Conservation (phyloP, 1,140 invertebrate genomes). For the Cydia pomonella region DNA sequence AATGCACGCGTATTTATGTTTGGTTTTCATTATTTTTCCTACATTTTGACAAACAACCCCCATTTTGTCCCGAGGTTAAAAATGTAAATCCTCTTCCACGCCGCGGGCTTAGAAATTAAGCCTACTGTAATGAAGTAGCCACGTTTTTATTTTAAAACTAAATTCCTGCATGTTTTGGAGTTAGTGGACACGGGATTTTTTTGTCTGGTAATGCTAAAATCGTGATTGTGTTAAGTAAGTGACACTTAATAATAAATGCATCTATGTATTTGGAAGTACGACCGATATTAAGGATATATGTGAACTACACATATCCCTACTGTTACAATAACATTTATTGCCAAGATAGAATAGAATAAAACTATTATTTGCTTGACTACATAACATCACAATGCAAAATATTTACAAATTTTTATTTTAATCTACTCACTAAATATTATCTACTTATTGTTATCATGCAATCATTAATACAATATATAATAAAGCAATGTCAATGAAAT, state of each 20-base stretch:
- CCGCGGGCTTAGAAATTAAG: conserved; percentile 62
- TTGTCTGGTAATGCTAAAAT: neutral
- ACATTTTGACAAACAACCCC: conserved; percentile 38
- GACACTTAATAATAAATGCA: neutral
- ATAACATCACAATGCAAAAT: no score
- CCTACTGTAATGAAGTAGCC: conserved; percentile 69
- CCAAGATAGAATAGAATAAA: no score
- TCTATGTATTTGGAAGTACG: neutral
- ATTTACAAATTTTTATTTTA: no score
- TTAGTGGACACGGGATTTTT: neutral
- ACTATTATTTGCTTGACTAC: no score
- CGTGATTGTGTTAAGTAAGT: neutral
- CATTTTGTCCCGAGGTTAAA: conserved; percentile 53
- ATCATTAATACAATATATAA: no score
- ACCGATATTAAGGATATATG: no score
- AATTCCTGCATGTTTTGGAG: conserved; percentile 24
- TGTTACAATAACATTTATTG: no score
- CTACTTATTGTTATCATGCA: no score
- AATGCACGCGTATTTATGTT: neutral
- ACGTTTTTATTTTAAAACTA: conserved; percentile 49
- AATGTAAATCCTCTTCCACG: conserved; percentile 60
- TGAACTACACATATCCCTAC: no score
- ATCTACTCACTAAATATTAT: no score
- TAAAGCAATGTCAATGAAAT: no score
- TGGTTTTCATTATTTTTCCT: conserved; percentile 1